Evolutionary conservation across 2,113 vertebrate species (phyloP), one percentile per base, ranked within the genome.

Genomic region (Dasyurus viverrinus): DNA sequence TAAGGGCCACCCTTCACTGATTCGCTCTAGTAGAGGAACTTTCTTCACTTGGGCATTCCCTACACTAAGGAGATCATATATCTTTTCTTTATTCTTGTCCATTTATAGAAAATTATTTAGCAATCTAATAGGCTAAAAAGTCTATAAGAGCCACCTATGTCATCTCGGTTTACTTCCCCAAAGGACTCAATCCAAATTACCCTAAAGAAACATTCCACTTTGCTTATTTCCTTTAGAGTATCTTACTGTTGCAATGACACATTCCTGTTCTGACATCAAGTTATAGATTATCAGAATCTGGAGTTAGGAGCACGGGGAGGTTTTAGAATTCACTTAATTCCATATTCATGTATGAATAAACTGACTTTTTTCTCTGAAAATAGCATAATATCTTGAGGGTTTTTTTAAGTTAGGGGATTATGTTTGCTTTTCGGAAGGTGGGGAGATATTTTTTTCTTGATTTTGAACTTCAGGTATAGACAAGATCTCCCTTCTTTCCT

Each of bases 371-470:
- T 52, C 50, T 52, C 10, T 9, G 9, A 52, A 52, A 52, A 9
- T 52, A 52, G 50, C 8, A 10, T 52, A 52, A 52, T 52, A 52
- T 52, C 96, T 97, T 96, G 92, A 97, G 96, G 48, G 4, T 98
- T 98, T 98, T 98, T 98, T 98, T 97, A 98, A 92, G 93, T 92
- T 97, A 98, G 97, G 95, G 68, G 95, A 96, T 53, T 55, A 91
- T 55, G 95, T 27, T 27, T 60, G 55, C 7, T 27, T 8, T 60
- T 60, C 2, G 57, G 57, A 30, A 30, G 57, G 54, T 10, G 26
- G 57, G 27, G 11, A 30, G 10, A 60, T 60, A 8, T 60, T 60
- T 27, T 60, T 26, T 60, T 60, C 27, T 60, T 60, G 57, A 60
- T 10, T 60, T 2, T 60, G 57, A 60, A 60, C 57, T 30, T 60